A percentile compares a stretch with the other conserved stretches of the same genome.
Evolutionary conservation across 2,113 vertebrate species (phyloP).

Genomic region (Microtus pennsylvanicus): DNA sequence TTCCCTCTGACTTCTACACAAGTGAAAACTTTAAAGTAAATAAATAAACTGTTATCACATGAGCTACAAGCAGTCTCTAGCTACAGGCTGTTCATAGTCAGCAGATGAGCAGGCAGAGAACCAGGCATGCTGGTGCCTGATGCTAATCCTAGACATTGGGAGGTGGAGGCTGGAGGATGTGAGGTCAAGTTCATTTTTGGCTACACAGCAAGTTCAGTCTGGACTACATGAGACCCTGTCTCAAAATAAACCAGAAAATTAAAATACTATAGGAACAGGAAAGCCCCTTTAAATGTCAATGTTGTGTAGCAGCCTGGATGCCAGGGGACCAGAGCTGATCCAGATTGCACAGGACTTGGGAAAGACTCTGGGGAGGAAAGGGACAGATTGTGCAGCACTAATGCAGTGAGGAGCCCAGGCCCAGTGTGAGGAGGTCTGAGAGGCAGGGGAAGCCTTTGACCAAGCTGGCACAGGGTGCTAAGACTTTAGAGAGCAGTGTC

Average conservation of each 20-base stretch:
- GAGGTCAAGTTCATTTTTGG: neutral
- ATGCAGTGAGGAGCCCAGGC: neutral
- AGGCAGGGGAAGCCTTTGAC: neutral
- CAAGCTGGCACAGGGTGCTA: accelerated
- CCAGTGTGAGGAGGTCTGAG: neutral
- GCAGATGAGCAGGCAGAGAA: too few relatives aligned
- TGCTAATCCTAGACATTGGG: too few relatives aligned
- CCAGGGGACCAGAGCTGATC: neutral
- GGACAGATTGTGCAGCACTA: too few relatives aligned
- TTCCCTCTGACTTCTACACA: neutral
- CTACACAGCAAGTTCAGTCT: neutral
- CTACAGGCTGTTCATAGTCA: too few relatives aligned
- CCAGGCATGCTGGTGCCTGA: too few relatives aligned
- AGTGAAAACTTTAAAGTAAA: too few relatives aligned
- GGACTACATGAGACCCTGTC: neutral
- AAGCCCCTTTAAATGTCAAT: neutral
- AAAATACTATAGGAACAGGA: neutral
- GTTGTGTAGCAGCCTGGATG: accelerated
- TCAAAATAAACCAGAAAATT: neutral
- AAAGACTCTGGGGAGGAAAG: neutral
- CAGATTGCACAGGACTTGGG: neutral
- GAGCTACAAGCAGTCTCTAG: too few relatives aligned
- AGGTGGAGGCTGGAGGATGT: too few relatives aligned
- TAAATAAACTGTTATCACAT: too few relatives aligned
- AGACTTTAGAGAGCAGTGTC: neutral